Percentiles rank a stretch among this genome's conserved stretches.
These are phyloP conservation scores for Escarpia spicata DNA, from an alignment of 2,888 invertebrate genomes.

Conservation along the genomic window DNA sequence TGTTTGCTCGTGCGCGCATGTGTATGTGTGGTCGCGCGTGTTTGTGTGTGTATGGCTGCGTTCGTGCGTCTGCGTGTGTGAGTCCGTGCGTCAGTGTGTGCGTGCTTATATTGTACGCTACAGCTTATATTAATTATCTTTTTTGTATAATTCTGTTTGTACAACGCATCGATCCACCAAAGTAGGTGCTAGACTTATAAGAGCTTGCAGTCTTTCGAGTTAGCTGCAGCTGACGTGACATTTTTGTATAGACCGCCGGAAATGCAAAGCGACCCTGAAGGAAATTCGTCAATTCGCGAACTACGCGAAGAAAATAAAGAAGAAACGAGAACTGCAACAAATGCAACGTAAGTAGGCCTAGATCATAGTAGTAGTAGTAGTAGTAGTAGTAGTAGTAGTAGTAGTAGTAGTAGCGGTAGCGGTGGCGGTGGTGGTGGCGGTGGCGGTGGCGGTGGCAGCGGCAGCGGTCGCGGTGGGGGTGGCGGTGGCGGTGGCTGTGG, in stretches of 20 bases:
- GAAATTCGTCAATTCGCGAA: background rate
- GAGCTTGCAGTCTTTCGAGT: background rate
- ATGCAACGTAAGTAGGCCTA: background rate
- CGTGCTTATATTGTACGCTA: too few relatives aligned
- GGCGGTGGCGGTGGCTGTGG: background rate
- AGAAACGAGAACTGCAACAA: slow-evolving; percentile 1
- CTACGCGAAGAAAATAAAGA: background rate
- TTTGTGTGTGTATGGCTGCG: too few relatives aligned
- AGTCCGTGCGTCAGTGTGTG: too few relatives aligned
- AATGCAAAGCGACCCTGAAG: background rate
- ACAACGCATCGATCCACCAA: too few relatives aligned
- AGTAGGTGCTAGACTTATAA: background rate
- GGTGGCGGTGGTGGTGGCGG: background rate
- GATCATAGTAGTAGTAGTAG: background rate
- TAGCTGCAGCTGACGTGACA: background rate
- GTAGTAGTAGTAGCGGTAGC: background rate
- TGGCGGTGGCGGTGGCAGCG: background rate
- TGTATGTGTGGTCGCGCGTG: too few relatives aligned
- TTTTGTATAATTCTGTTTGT: too few relatives aligned
- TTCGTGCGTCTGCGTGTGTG: too few relatives aligned
- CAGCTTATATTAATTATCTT: too few relatives aligned
- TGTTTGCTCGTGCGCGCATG: too few relatives aligned
- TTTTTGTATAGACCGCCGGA: background rate
- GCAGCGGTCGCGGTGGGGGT: too few relatives aligned
- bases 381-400: background rate